Conservation (phyloP, 1,140 invertebrate genomes). For the Drosophila insularis region DNA sequence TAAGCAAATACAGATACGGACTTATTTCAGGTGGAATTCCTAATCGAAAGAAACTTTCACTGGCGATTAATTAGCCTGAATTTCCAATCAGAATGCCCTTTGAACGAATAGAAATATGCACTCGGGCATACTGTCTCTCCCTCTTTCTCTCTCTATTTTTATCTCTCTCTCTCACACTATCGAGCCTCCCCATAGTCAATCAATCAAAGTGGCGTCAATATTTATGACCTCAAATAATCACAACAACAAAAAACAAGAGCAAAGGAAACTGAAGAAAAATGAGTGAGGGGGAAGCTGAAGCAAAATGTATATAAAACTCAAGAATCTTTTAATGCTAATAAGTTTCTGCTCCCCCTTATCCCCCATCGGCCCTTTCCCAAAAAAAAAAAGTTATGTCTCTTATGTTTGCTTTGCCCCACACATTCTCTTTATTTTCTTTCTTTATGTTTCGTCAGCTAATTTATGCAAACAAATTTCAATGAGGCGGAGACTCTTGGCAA, state of each 20-base stretch:
- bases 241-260: slow-evolving; percentile 27
- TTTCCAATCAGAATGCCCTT: not conserved
- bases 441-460: slow-evolving; percentile 58
- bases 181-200: slow-evolving; percentile 22
- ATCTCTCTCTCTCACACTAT: not conserved
- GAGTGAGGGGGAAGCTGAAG: not conserved
- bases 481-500: slow-evolving; percentile 26
- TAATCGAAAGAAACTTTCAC: not conserved
- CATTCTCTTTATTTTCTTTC: slow-evolving; percentile 21
- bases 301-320: slow-evolving; percentile 6
- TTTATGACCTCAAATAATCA: slow-evolving; percentile 76
- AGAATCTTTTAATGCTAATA: slow-evolving; percentile 60
- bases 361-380: no score
- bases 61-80: no score
- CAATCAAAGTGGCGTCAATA: slow-evolving; percentile 76
- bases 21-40: not conserved
- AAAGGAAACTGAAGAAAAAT: not conserved
- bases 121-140: not conserved
- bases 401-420: slow-evolving; percentile 55
- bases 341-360: slow-evolving; percentile 37
- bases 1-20: not conserved
- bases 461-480: slow-evolving; percentile 77
- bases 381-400: slow-evolving; percentile 10
- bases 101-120: not conserved
- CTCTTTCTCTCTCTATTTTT: no score